These are phyloP conservation scores for Clinocottus analis DNA, from an alignment of 2,113 vertebrate species.

Conservation along the genomic window DNA sequence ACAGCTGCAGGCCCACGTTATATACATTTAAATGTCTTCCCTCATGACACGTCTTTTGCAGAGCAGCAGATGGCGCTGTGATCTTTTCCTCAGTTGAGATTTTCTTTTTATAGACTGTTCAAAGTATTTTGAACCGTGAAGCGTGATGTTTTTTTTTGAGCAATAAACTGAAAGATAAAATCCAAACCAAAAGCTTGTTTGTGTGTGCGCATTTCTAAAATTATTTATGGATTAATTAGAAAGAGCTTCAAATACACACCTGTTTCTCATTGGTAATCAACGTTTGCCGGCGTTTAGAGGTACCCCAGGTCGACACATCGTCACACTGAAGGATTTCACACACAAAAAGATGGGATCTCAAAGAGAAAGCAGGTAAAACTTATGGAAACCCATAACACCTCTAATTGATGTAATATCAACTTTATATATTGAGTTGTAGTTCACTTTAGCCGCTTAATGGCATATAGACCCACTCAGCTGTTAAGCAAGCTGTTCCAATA, in stretches of 20 bases:
- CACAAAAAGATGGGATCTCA: constrained; percentile 47
- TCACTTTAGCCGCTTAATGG: too few relatives aligned
- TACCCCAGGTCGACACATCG: not conserved
- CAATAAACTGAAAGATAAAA: constrained; percentile 22
- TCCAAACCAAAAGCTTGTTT: not conserved
- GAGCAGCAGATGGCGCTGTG: constrained; percentile 50
- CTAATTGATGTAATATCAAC: too few relatives aligned
- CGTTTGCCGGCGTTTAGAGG: not conserved
- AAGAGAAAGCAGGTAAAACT: constrained; percentile 58
- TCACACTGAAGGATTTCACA: fast-evolving
- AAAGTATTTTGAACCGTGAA: not conserved
- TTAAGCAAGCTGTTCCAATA: too few relatives aligned
- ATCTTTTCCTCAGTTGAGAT: not conserved
- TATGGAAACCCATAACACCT: not conserved
- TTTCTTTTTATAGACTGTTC: not conserved
- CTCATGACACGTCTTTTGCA: not conserved
- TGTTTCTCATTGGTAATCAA: constrained; percentile 69
- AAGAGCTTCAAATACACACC: constrained; percentile 35
- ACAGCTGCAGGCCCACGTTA: not conserved
- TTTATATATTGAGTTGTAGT: too few relatives aligned
- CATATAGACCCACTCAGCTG: too few relatives aligned
- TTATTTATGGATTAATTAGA: fast-evolving
- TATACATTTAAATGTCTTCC: not conserved
- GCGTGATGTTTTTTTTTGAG: not conserved
- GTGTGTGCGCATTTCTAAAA: not conserved